A percentile compares a stretch with the other conserved stretches of the same genome.
These are phyloP conservation scores for Cebidichthys violaceus DNA, from an alignment of 2,113 vertebrate genomes.

Conservation along the genomic window DNA sequence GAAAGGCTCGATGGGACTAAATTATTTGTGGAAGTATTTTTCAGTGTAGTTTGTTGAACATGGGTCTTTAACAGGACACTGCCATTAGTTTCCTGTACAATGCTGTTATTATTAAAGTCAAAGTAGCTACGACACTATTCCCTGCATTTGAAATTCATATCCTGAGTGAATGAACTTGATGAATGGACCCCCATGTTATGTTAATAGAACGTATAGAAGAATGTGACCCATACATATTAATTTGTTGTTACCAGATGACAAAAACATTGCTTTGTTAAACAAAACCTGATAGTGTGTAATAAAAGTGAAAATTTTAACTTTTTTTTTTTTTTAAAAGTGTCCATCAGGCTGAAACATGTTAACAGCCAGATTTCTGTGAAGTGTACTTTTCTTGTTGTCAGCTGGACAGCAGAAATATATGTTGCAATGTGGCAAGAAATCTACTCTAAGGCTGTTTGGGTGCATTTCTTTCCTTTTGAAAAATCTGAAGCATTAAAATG, in stretches of 20 bases:
- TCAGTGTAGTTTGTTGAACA: not conserved
- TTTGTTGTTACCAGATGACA: conserved; percentile 41
- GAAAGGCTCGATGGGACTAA: not conserved
- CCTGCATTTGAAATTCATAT: not conserved
- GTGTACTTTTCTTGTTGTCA: not conserved
- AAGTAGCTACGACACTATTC: not conserved
- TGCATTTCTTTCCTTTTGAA: not conserved
- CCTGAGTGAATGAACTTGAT: not conserved
- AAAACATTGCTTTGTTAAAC: conserved; percentile 23
- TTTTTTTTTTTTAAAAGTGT: conserved; percentile 5
- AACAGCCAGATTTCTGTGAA: not conserved
- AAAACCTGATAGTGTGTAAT: not conserved
- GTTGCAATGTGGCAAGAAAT: not conserved
- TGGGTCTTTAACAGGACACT: not conserved
- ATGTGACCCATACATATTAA: not conserved
- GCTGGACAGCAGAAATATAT: not conserved
- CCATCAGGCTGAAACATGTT: conserved; percentile 5
- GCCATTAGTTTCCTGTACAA: not conserved
- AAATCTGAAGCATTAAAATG: not conserved
- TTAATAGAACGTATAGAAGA: not conserved
- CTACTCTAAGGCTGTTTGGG: not conserved
- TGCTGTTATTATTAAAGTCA: not conserved
- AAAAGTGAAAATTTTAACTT: conserved; percentile 3
- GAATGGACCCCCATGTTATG: not conserved
- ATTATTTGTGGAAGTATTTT: not conserved